phyloP scores from a whole-genome alignment of 1,140 invertebrate species.

The Arion vulgaris region DNA sequence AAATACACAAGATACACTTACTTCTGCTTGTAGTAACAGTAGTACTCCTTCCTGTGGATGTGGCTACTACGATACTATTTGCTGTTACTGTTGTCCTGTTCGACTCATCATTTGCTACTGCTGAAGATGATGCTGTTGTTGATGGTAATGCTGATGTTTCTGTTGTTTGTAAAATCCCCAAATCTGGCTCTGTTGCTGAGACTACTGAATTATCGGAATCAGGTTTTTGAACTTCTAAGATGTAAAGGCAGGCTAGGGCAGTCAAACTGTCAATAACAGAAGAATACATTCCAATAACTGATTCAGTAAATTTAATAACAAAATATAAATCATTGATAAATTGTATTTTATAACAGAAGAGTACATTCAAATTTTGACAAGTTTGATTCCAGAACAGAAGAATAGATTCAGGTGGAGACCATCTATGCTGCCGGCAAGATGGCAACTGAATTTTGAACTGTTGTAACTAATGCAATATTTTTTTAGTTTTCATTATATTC shows the following conservation, averaged over 20 bases:
- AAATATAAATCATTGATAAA: too few relatives aligned
- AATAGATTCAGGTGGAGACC: too few relatives aligned
- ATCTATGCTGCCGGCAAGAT: too few relatives aligned
- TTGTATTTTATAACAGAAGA: too few relatives aligned
- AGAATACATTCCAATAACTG: not conserved
- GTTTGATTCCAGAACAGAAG: too few relatives aligned
- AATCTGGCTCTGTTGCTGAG: not conserved
- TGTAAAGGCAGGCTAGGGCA: not conserved
- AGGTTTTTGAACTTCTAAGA: not conserved
- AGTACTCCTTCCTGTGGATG: not conserved
- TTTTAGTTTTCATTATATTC: too few relatives aligned
- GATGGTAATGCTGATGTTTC: slow-evolving; percentile 13
- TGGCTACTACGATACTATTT: not conserved
- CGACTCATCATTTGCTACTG: too few relatives aligned
- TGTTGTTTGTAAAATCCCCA: slow-evolving; percentile 13
- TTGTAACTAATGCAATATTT: too few relatives aligned
- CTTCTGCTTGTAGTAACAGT: slow-evolving; percentile 6
- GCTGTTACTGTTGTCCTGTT: not conserved
- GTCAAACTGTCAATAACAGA: not conserved
- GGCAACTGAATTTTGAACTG: too few relatives aligned
- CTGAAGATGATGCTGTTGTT: not conserved
- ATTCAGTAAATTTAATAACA: too few relatives aligned
- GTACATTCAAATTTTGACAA: too few relatives aligned
- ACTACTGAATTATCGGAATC: not conserved
- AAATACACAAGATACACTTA: not conserved